Percentiles rank a stretch among this genome's conserved stretches.
These are phyloP conservation scores for Helicolenus hilgendorfi DNA, from an alignment of 2,797 vertebrate species.

Conservation along the genomic window DNA sequence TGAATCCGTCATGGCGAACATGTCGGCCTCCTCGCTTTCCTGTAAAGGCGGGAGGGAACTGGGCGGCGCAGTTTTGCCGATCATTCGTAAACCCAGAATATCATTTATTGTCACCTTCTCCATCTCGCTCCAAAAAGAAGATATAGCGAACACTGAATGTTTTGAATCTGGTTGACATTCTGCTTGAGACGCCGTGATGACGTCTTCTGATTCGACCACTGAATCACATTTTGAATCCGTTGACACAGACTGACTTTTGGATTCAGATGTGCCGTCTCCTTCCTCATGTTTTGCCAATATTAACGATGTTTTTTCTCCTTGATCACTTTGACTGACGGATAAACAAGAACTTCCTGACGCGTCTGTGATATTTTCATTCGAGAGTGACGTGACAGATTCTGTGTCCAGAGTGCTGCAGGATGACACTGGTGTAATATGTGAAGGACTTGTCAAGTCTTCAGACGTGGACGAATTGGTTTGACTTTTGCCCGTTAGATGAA, in stretches of 20 bases:
- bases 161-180: conserved; percentile 38
- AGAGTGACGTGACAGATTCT: conserved; percentile 14
- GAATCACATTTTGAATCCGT: conserved; percentile 25
- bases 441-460: conserved; percentile 28
- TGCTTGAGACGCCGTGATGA: conserved; percentile 1
- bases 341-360: conserved; percentile 18
- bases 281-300: not conserved
- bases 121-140: conserved; percentile 92
- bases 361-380: conserved; percentile 43
- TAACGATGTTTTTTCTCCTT: not conserved
- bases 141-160: conserved; percentile 86
- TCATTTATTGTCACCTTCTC: conserved; percentile 92
- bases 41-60: conserved; percentile 55
- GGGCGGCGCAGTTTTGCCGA: conserved; percentile 39
- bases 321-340: conserved; percentile 29
- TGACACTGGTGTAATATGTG: conserved; percentile 8
- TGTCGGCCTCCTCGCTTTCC: conserved; percentile 61
- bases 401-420: conserved; percentile 35
- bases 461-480: conserved; percentile 12
- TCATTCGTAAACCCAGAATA: conserved; percentile 83
- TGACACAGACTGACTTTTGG: not conserved
- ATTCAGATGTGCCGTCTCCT: not conserved
- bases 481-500: not conserved
- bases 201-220: not conserved
- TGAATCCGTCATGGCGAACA: conserved; percentile 67